phyloP scores from a whole-genome alignment of 2,797 vertebrate species.

The Brotula barbata region DNA sequence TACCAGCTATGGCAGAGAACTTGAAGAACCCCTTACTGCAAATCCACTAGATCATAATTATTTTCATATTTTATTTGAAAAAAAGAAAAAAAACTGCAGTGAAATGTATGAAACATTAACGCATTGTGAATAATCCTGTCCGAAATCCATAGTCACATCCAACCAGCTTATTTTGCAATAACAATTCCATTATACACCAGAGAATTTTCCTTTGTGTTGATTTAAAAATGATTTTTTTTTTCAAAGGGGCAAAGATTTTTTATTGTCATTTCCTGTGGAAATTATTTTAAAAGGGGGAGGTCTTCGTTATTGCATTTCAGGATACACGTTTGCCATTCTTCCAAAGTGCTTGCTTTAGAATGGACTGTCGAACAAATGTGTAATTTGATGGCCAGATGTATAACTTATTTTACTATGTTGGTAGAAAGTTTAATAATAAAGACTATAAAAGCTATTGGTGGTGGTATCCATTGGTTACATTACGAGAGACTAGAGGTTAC shows the following conservation, averaged over 20 bases:
- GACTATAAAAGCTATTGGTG: constrained; percentile 62
- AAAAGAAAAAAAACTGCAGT: constrained; percentile 32
- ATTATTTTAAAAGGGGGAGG: constrained; percentile 75
- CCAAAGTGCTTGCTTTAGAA: constrained; percentile 62
- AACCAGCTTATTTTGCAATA: constrained; percentile 84
- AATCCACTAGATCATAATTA: constrained; percentile 36
- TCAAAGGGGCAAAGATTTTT: constrained; percentile 72
- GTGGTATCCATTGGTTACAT: constrained; percentile 34
- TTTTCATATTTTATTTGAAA: constrained; percentile 59
- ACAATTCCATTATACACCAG: constrained; percentile 76
- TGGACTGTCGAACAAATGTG: constrained; percentile 61
- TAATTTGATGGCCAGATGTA: constrained; percentile 76
- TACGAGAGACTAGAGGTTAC: not conserved
- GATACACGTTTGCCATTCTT: constrained; percentile 50
- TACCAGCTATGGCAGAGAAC: constrained; percentile 52
- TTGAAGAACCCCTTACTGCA: constrained; percentile 26
- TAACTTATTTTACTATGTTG: constrained; percentile 85
- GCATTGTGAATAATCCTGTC: constrained; percentile 54
- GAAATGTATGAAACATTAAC: constrained; percentile 53
- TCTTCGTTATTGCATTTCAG: constrained; percentile 68
- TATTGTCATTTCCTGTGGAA: constrained; percentile 95
- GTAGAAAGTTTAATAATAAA: constrained; percentile 86
- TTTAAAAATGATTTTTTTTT: constrained; percentile 56
- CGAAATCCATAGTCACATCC: constrained; percentile 60
- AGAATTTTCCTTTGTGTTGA: constrained; percentile 66